Base-by-base conservation (phyloP, 2,797 vertebrate species). In the Alauda arvensis region DNA sequence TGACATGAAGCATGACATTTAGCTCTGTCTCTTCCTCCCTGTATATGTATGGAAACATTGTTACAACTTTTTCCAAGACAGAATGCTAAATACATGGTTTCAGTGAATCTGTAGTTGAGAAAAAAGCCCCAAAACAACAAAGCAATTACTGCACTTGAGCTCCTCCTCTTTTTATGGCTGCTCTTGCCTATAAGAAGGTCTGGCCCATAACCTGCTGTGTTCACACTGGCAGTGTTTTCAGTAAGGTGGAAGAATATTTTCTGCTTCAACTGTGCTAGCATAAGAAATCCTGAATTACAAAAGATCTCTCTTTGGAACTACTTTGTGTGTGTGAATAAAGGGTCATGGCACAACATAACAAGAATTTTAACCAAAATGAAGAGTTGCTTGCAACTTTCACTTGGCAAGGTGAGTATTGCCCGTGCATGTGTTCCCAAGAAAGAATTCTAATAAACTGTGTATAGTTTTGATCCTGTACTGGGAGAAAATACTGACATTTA, bases 361-460 rank as follows among this genome's bases (percentile, higher is more conserved):
- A 93, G 85, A 93, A 94, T 69, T 83, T 95, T 93, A 97, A 97
- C 69, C 96, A 97, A 76, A 96, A 92, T 39, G 92, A 95, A 71
- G 91, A 96, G 48, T 75, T 96, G 31, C 95, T 97, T 63, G 91
- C 94, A 75, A 46, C 68, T 77, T 96, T 97, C 12, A 62, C 91
- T 31, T 37, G 96, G 89, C 97, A 97, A 96, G 97, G 96, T 98
- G 91, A 97, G 97, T 70, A 39, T 60, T 57, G 39, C 33, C 29
- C 0, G 0, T 48, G 26, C 24, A 24, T 2, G 0, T 57, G 26
- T 33, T 92, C n/a, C 43, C 28, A 66, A 33, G 72, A 66, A 19
- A 65, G 34, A 71, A 34, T 83, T 60, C 8, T 17, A 82, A 75
- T 31, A 68, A 86, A 34, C 26, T 67, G 0, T 37, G 4, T 42